A percentile compares a stretch with the other conserved stretches of the same genome.
These are phyloP conservation scores for Myiopsitta monachus DNA, from an alignment of 2,113 vertebrate species.

Conservation along the genomic window DNA sequence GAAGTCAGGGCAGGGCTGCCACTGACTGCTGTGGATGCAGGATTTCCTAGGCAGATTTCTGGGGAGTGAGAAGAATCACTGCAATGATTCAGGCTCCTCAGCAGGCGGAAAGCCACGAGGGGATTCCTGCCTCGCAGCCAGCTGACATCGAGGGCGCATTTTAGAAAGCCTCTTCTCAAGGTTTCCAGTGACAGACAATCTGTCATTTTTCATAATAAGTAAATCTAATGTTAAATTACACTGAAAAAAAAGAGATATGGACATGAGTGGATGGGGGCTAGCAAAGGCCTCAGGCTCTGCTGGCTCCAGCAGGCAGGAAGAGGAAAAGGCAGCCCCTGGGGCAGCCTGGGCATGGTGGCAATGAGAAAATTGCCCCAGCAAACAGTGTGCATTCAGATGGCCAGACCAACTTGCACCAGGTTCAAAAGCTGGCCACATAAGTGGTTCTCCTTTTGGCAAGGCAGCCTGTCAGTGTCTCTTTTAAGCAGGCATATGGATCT, in stretches of 20 bases:
- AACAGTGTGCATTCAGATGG: background rate
- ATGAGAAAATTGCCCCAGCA: background rate
- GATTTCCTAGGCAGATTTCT: background rate
- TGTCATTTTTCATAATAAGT: background rate
- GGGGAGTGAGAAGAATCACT: background rate
- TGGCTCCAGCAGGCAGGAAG: background rate
- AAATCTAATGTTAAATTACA: background rate
- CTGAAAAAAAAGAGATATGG: background rate
- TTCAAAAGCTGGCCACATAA: background rate
- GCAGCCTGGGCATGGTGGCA: accelerated
- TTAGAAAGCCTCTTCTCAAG: background rate
- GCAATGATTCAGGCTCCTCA: background rate
- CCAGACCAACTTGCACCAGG: background rate
- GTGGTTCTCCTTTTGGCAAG: background rate
- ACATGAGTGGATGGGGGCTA: background rate
- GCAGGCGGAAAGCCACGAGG: accelerated
- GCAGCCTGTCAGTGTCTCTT: background rate
- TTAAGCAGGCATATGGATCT: background rate
- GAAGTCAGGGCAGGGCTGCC: background rate
- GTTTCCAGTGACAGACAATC: background rate
- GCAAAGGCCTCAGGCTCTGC: accelerated
- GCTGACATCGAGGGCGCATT: background rate
- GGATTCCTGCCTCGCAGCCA: background rate
- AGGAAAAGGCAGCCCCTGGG: background rate
- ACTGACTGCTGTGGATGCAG: background rate